Evolutionary conservation across 2,797 vertebrate genomes (phyloP), one percentile per base, ranked within the genome.

Genomic region (Phaenicophaeus curvirostris): DNA sequence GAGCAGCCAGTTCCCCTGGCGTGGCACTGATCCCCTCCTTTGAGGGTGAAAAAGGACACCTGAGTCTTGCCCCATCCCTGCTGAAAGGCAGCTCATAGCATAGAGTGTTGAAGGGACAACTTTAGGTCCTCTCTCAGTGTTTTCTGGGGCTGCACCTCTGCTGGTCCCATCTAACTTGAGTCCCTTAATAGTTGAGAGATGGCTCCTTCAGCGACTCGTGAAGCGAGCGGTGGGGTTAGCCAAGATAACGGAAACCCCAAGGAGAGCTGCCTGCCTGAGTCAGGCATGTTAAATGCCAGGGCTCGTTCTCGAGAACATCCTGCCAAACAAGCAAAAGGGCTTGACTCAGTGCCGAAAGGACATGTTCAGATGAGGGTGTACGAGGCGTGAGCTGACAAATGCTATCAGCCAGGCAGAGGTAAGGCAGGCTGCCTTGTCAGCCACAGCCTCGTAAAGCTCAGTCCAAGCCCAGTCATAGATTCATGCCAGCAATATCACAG

Each of bases 401-500:
- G 66, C 17, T 11, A 5, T 24, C 83, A 77, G 68, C 55, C 59
- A 50, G 55, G 42, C 72, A 37, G 25, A 48, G 57, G 48, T 50
- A 67, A 63, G 71, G 23, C 58, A 51, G 78, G 31, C 50, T 58
- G 77, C 58, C 87, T 59, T n/a, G 39, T 62, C 76, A 87, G 69
- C 61, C 39, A 37, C 0, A 0, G 73, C 63, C 61, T 46, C 2
- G 2, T 8, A 17, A 57, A 83, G 85, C 75, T 83, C 80, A 67
- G 87, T 6, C 51, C 82, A 46, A 37, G 71, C 16, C 37, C 67
- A 18, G 72, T 1, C 3, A 4, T 14, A 28, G 48, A 5, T 17
- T 24, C 39, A 21, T 1, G 0, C 15, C 1, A 2, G 42, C 57
- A 78, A 1, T 39, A 28, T 28, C 66, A 21, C 4, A 53, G 73